These are phyloP conservation scores for Pasiphila rectangulata DNA, from an alignment of 2,888 invertebrate species.

Conservation along the genomic window DNA sequence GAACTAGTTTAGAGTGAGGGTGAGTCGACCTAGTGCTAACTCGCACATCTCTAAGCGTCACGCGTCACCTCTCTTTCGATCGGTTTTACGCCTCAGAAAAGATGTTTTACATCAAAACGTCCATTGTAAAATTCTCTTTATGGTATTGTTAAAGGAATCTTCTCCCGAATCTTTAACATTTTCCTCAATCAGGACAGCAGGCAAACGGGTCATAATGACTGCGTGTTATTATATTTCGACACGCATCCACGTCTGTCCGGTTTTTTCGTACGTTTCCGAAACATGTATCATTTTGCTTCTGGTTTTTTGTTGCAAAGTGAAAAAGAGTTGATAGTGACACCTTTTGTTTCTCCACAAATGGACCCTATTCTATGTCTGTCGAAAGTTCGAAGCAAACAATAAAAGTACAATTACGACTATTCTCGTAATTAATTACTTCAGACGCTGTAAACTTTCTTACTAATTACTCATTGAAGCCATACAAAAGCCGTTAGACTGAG, in stretches of 20 bases:
- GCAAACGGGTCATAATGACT: constrained; percentile 22
- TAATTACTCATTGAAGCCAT: constrained; percentile 45
- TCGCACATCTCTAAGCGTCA: no score
- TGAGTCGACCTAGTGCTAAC: no score
- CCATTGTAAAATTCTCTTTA: background rate
- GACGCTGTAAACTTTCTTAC: constrained; percentile 44
- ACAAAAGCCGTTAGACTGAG: constrained; percentile 37
- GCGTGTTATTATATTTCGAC: constrained; percentile 29
- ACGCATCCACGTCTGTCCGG: constrained; percentile 11
- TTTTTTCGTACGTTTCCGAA: constrained; percentile 9
- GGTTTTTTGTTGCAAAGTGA: background rate
- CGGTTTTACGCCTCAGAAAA: no score
- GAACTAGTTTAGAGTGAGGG: no score
- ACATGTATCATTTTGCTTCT: background rate
- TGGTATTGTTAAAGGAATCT: background rate
- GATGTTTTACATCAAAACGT: no score
- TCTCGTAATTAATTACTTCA: constrained; percentile 23
- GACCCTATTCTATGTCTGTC: no score
- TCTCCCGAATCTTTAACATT: background rate
- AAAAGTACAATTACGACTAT: constrained; percentile 19
- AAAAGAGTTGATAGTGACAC: no score
- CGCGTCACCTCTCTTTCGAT: no score
- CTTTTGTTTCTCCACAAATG: no score
- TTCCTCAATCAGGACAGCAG: constrained; percentile 12
- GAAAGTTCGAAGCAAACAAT: no score